These are phyloP conservation scores for Andrena haemorrhoa DNA, from an alignment of 2,888 invertebrate genomes.

Conservation along the genomic window DNA sequence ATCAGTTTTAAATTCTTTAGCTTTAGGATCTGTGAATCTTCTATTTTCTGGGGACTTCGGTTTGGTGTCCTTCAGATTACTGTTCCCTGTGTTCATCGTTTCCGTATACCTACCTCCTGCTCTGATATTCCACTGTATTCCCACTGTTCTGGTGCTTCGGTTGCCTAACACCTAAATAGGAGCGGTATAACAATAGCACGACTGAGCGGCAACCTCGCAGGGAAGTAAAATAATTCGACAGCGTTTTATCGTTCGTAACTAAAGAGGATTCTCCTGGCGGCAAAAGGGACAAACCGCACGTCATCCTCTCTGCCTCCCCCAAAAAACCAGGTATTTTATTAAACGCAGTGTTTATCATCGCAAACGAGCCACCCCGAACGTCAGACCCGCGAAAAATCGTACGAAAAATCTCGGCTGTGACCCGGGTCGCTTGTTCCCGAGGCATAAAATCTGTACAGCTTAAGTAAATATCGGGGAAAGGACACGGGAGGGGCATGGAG, in stretches of 20 bases:
- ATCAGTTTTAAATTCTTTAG: no score
- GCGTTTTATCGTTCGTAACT: background rate
- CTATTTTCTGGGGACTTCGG: no score
- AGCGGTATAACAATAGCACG: background rate
- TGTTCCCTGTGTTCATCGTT: no score
- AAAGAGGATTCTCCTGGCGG: conserved; percentile 29
- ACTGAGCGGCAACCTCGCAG: background rate
- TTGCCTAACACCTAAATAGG: no score
- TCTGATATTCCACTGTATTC: no score
- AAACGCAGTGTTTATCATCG: conserved; percentile 52
- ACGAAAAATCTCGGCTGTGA: conserved; percentile 66
- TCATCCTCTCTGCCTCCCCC: conserved; percentile 79
- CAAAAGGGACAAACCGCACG: conserved; percentile 24
- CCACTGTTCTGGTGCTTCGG: no score
- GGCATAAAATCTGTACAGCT: conserved; percentile 63
- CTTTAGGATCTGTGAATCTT: no score
- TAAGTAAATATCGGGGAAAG: conserved; percentile 70
- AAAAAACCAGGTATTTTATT: conserved; percentile 64
- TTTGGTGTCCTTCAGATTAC: no score
- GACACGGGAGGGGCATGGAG: conserved; percentile 51
- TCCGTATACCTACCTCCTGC: no score
- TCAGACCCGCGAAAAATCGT: conserved; percentile 12
- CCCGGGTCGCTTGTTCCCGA: conserved; percentile 56
- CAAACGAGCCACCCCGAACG: conserved; percentile 49
- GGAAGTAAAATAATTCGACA: background rate